Conservation (phyloP, 2,888 invertebrate species). For the Gisinianus flammeolus region DNA sequence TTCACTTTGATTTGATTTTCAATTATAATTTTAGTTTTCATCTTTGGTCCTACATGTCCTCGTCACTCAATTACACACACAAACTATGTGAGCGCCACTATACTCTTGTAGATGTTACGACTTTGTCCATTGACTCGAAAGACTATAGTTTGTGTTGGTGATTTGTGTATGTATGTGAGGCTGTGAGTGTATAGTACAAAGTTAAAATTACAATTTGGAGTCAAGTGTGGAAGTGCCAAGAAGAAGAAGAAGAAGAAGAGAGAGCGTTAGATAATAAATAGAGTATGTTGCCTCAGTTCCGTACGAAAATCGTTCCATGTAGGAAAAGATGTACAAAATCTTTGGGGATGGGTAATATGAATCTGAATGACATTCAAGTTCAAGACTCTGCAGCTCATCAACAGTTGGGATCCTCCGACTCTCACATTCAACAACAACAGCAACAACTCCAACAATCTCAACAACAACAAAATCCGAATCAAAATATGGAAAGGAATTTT, state of each 20-base stretch:
- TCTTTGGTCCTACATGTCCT: no score
- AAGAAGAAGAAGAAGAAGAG: no score
- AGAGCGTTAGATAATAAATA: not conserved
- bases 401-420: not conserved
- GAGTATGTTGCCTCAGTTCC: slow-evolving; percentile 35
- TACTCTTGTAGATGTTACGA: no score
- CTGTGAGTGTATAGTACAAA: not conserved
- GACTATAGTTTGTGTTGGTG: no score
- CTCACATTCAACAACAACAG: not conserved
- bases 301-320: slow-evolving; percentile 28
- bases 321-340: slow-evolving; percentile 22
- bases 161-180: not conserved
- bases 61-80: no score
- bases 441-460: not conserved
- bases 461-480: not conserved
- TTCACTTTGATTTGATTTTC: no score
- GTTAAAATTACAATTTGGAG: not conserved
- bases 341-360: slow-evolving; percentile 10
- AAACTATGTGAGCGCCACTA: no score
- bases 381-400: not conserved
- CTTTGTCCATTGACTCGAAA: no score
- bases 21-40: no score
- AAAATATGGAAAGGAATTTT: not conserved
- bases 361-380: not conserved
- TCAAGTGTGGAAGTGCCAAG: no score